phyloP scores from a whole-genome alignment of 1,140 invertebrate species.

The Macrotrachela quadricornifera region DNA sequence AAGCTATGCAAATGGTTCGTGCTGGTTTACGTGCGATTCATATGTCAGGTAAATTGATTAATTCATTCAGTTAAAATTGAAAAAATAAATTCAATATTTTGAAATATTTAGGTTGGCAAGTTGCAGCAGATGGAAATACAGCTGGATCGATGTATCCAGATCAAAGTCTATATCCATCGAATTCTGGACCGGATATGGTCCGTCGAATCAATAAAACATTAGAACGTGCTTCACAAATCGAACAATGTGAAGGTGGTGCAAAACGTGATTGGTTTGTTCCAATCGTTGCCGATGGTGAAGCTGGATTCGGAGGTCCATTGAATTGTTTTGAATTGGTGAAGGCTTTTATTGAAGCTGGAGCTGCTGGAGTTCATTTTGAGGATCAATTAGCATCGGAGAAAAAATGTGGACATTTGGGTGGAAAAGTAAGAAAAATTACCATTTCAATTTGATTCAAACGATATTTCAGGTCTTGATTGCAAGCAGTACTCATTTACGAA shows the following conservation, averaged over 20 bases:
- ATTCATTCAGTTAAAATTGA: not conserved
- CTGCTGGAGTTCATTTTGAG: constrained; percentile 26
- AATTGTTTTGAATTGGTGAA: constrained; percentile 29
- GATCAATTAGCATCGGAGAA: constrained; percentile 28
- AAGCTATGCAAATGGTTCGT: constrained; percentile 20
- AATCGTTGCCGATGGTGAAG: constrained; percentile 30
- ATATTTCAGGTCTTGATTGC: constrained; percentile 27
- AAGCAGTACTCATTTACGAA: constrained; percentile 25
- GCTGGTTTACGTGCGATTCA: constrained; percentile 10
- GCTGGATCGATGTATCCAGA: constrained; percentile 27
- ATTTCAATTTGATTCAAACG: too few species aligned
- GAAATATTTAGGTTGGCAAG: constrained; percentile 25
- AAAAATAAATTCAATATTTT: not conserved
- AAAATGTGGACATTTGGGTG: constrained; percentile 29
- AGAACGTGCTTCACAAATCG: constrained; percentile 19
- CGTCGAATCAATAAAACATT: constrained; percentile 22
- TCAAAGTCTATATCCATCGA: constrained; percentile 27
- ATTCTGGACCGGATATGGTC: constrained; percentile 25
- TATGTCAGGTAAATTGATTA: too few species aligned
- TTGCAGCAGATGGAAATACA: constrained; percentile 24
- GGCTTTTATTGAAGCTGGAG: constrained; percentile 27
- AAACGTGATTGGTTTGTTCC: constrained; percentile 26
- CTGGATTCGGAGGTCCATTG: constrained; percentile 26
- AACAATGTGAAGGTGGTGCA: constrained; percentile 10
- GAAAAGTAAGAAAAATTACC: too few species aligned